Evolutionary conservation across 53 echinoderm and acorn worm genomes (phyloP), one percentile per base, ranked within the genome.

Genomic region (Paracentrotus lividus): DNA sequence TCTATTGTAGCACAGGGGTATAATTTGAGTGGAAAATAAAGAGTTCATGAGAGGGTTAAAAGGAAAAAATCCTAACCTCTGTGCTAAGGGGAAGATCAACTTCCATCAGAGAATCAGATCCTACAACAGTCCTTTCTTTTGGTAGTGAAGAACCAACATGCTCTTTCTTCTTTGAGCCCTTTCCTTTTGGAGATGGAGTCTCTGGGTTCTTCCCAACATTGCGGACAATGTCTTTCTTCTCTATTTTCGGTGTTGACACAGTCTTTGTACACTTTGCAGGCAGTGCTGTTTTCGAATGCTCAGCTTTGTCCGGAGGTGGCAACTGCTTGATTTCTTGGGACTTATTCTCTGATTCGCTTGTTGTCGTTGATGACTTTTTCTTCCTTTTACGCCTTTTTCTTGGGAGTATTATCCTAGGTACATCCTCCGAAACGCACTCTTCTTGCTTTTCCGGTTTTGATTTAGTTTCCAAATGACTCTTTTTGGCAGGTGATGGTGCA

Each of bases 51-150:
- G 21, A 77, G 23, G n/a, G n/a, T n/a, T n/a, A n/a, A n/a, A n/a
- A 45, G 5, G 24, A n/a, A 44, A 45, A 0, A 55, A 0, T 49
- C 15, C 45, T 81, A 45, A 81, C 81, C 45, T 81, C 81, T 26
- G 81, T 81, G 4, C 81, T 81, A 24, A 81, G 26, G 33, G 47
- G 44, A 47, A 81, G 81, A 14, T 81, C 81, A 47, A 81, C 81
- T 47, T 81, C 81, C 81, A 81, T 81, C 4, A 8, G n/a, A 49
- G 81, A 81, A 81, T n/a, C 44, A 47, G 81, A 81, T 81, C 47
- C 47, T 2, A n/a, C 2, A 43, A 27, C 44, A 49, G 81, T 27
- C 44, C n/a, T 26, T 81, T 8, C 20, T 27, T n/a, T 21, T n/a
- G 81, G 26, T 26, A 12, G 81, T 5, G 24, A 12, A 24, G 81